A percentile compares a stretch with the other conserved stretches of the same genome.
Conservation (phyloP, 2,113 vertebrate species). For the Mesoclemmys tuberculata region DNA sequence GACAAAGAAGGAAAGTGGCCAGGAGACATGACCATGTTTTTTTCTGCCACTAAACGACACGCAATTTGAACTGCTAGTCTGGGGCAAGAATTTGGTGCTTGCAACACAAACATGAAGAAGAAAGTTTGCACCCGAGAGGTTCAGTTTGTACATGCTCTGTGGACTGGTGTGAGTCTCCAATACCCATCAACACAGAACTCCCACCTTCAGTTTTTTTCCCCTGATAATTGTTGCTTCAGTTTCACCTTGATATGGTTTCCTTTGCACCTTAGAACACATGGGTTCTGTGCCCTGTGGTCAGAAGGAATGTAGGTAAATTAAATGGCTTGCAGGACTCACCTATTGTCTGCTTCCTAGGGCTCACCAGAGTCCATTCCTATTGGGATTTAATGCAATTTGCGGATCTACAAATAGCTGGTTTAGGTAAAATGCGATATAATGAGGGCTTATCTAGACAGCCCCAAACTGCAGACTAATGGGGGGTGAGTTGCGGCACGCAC, state of each 20-base stretch:
- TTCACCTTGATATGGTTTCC: background rate
- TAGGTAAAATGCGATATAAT: background rate
- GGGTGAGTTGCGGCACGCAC: no score
- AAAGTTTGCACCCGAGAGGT: no score
- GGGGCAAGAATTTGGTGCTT: background rate
- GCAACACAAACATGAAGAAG: no score
- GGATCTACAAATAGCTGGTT: background rate
- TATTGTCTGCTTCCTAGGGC: background rate
- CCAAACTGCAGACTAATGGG: no score
- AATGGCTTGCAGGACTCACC: background rate
- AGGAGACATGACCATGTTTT: no score
- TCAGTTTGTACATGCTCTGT: background rate
- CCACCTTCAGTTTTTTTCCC: background rate
- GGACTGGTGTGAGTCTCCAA: background rate
- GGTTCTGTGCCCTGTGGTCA: no score
- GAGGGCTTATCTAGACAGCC: background rate
- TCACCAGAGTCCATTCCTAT: background rate
- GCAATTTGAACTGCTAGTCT: background rate
- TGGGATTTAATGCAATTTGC: background rate
- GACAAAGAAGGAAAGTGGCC: background rate
- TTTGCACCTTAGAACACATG: no score
- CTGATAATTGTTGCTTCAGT: background rate
- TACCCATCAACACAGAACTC: background rate
- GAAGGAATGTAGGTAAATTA: background rate
- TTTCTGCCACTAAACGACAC: no score